Base-by-base conservation (phyloP, 2,888 invertebrate genomes). In the Neoaliturus tenellus region DNA sequence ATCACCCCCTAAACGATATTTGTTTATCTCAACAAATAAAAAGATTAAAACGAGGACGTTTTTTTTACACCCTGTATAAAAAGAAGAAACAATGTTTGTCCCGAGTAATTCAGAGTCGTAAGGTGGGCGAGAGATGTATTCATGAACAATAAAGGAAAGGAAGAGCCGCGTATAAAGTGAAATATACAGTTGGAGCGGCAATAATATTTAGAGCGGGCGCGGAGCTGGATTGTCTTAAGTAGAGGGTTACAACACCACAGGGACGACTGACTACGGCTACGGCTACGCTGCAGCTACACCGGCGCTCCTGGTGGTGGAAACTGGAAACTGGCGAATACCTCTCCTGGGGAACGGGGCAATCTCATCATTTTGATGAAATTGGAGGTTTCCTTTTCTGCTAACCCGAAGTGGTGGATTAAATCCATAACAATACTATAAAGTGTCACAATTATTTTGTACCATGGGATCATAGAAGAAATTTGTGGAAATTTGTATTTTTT, bases 91-190 rank as follows among this genome's bases (percentile, higher is more conserved):
- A 62, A 62, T 31, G 31, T 14, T 28, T 4, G 20, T 3, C 62
- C 28, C 28, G 62, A 62, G 62, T 17, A 62, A 62, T 62, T 62
- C 62, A 3, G 28, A 31, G 62, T 31, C 31, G 14, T 62, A 62
- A 25, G 62, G 62, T 28, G 62, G 62, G 62, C 62, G 51, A 1
- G 62, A 14, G 62, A 62, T 62, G 62, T 62, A 62, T 71, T 71
- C 71, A 71, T 71, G 44, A 41, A 75, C 75, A 44, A 48, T 75
- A 75, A 75, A 75, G 75, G 25, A 75, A 41, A 28, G 48, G 23
- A 41, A 17, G 75, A 48, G 20, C 28, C 28, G 23, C 28, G 75
- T 44, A 39, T 25, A 41, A 75, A 75, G 75, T 75, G 75, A 75
- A 75, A 75, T 75, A 48, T 48, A 75, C 44, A 75, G 39, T 39